Evolutionary conservation across 53 echinoderm and acorn worm genomes (phyloP).

Genomic region (Holothuria scabra): DNA sequence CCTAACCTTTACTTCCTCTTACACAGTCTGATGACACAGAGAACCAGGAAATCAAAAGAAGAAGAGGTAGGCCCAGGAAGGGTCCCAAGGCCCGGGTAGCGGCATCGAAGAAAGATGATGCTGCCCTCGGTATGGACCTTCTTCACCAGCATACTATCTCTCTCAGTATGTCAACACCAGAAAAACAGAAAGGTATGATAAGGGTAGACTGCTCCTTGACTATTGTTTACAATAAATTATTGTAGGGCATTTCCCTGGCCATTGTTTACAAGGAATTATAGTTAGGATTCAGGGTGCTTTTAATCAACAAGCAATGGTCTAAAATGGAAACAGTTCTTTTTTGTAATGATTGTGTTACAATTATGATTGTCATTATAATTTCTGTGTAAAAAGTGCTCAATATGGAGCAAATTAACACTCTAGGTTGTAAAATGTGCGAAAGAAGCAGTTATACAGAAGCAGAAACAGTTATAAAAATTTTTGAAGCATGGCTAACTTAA

Average conservation of each 20-base stretch:
- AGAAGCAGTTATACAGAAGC: too few species aligned
- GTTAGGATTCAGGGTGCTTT: too few species aligned
- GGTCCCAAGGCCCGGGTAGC: constrained; percentile 41
- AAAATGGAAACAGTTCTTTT: too few species aligned
- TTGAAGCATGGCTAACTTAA: too few species aligned
- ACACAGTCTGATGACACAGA: constrained; percentile 45
- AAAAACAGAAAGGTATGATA: constrained; percentile 69
- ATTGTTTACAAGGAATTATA: neutral
- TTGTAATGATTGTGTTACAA: too few species aligned
- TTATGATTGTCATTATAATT: too few species aligned
- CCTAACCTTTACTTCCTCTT: neutral
- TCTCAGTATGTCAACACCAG: constrained; percentile 86
- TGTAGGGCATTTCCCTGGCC: too few species aligned
- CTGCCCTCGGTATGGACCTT: constrained; percentile 85
- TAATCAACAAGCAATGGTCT: too few species aligned
- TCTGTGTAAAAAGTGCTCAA: too few species aligned
- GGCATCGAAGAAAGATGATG: constrained; percentile 60
- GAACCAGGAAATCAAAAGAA: constrained; percentile 43
- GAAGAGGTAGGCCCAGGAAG: constrained; percentile 82
- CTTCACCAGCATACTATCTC: constrained; percentile 93
- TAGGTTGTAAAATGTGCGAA: too few species aligned
- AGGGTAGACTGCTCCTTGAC: neutral
- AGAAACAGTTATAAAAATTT: too few species aligned
- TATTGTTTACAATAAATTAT: neutral
- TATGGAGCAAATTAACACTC: too few species aligned